Conservation (phyloP, 2,797 vertebrate genomes). For the Gymnothorax javanicus region DNA sequence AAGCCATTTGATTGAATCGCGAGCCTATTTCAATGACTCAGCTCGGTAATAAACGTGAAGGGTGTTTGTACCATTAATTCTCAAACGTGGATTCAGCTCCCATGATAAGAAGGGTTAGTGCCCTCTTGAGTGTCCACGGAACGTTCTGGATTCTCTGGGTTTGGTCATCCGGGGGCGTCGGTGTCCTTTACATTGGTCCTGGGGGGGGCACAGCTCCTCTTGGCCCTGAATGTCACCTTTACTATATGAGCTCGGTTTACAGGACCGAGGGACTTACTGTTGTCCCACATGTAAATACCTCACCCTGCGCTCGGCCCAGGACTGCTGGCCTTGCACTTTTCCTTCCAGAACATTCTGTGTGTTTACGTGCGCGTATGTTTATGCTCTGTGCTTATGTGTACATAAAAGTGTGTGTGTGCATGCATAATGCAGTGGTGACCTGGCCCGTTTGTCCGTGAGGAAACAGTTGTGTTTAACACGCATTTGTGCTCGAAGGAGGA, state of each 20-base stretch:
- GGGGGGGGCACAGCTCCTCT: neutral
- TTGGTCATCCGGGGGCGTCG: neutral
- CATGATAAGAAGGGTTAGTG: neutral
- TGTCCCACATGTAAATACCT: neutral
- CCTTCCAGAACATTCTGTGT: neutral
- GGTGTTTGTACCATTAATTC: conserved; percentile 21
- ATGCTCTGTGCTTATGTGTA: neutral
- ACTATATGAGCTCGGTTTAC: neutral
- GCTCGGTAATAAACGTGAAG: conserved; percentile 15
- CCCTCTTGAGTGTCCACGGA: neutral
- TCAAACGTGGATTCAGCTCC: conserved; percentile 3
- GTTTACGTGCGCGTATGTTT: neutral
- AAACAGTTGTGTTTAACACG: neutral
- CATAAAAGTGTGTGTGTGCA: neutral
- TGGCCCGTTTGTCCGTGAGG: neutral
- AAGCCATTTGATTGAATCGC: neutral
- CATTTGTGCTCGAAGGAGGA: neutral
- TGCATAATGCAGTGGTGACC: neutral
- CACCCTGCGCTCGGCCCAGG: neutral
- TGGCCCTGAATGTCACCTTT: conserved; percentile 22
- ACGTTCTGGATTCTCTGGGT: neutral
- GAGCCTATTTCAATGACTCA: neutral
- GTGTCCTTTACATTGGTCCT: neutral
- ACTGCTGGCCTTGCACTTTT: neutral
- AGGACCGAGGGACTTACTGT: neutral